Conservation (phyloP, 2,113 vertebrate species). For the Pygoscelis antarcticus region DNA sequence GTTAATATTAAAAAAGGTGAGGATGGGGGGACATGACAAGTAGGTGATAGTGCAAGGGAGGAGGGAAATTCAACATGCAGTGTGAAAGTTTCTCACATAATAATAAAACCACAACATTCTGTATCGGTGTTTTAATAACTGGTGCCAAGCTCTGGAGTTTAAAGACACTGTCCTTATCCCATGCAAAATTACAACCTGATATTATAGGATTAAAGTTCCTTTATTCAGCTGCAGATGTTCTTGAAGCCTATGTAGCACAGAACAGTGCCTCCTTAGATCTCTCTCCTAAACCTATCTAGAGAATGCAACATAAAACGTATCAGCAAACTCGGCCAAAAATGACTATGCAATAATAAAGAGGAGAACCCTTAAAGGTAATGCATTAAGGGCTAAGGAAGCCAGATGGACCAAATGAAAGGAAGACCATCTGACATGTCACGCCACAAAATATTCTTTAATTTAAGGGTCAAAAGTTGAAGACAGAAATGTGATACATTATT, state of each 20-base stretch:
- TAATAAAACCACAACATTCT: background rate
- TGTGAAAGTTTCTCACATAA: background rate
- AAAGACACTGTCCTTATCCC: background rate
- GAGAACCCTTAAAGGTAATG: background rate
- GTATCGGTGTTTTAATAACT: background rate
- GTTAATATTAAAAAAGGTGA: background rate
- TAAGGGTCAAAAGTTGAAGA: background rate
- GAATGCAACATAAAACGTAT: background rate
- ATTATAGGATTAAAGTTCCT: background rate
- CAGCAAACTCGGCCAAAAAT: background rate
- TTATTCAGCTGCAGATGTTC: background rate
- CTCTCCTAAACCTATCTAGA: background rate
- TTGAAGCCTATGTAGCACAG: background rate
- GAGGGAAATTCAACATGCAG: background rate
- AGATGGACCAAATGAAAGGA: background rate
- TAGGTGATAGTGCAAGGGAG: background rate
- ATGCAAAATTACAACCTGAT: background rate
- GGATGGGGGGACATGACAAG: background rate
- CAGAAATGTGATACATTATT: background rate
- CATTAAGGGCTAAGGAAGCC: background rate
- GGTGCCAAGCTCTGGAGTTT: background rate
- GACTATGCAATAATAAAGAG: background rate
- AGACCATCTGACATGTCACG: background rate
- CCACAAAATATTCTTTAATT: background rate
- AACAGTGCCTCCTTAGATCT: background rate